These are phyloP conservation scores for Pachyuromys duprasi DNA, from an alignment of 2,797 vertebrate species.

Conservation along the genomic window DNA sequence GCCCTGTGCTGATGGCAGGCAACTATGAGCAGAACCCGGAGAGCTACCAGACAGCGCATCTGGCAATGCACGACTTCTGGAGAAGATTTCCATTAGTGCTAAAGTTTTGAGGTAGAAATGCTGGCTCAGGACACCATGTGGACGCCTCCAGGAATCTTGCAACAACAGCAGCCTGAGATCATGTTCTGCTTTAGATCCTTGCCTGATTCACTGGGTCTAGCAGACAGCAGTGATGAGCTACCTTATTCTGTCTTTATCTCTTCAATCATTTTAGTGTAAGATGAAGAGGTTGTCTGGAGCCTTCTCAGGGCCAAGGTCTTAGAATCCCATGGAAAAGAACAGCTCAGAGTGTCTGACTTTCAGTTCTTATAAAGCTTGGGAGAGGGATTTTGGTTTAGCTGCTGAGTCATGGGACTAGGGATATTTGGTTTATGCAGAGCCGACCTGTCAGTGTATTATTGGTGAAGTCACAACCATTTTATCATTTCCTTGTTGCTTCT, in stretches of 20 bases:
- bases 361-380: not conserved
- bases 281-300: conserved; percentile 27
- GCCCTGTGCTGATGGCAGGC: not conserved
- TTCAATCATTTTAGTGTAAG: conserved; percentile 22
- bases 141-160: conserved; percentile 5
- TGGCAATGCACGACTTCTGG: not conserved
- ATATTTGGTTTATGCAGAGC: conserved; percentile 2
- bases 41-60: not conserved
- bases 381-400: conserved; percentile 19
- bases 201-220: not conserved
- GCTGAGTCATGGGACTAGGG: conserved; percentile 72
- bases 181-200: conserved; percentile 32
- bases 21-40: not conserved
- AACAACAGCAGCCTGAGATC: conserved; percentile 3
- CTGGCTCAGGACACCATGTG: not conserved
- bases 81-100: not conserved
- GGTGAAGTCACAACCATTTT: conserved; percentile 59
- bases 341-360: not conserved
- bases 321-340: conserved; percentile 38
- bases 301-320: conserved; percentile 27
- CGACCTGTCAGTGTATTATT: not conserved
- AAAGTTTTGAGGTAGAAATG: not conserved
- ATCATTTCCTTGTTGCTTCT: not conserved
- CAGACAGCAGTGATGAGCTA: not conserved
- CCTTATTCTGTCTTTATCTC: conserved; percentile 24